phyloP scores from a whole-genome alignment of 2,888 invertebrate genomes.

The Dimorphilus gyrociliatus region DNA sequence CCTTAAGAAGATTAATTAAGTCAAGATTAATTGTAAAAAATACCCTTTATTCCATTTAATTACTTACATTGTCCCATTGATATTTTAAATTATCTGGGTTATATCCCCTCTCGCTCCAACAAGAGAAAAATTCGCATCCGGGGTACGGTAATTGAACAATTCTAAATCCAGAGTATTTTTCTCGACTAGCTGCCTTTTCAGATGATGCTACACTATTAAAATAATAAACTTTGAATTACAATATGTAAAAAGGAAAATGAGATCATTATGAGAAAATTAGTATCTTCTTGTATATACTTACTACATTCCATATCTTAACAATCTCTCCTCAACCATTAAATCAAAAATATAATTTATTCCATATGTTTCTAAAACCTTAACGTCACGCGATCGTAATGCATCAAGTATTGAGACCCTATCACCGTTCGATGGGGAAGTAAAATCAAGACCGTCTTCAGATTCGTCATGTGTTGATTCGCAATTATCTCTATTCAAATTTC shows the following conservation, averaged over 20 bases:
- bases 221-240: slow-evolving; percentile 3
- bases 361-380: slow-evolving; percentile 51
- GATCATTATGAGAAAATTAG: too few species aligned
- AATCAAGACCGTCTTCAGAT: too few species aligned
- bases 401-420: too few species aligned
- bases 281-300: too few species aligned
- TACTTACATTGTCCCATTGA: slow-evolving; percentile 61
- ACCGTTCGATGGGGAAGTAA: too few species aligned
- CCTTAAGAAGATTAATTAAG: too few species aligned
- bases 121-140: slow-evolving; percentile 63
- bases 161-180: slow-evolving; percentile 54
- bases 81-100: slow-evolving; percentile 50
- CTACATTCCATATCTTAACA: slow-evolving; percentile 63
- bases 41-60: too few species aligned
- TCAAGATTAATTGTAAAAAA: too few species aligned
- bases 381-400: too few species aligned
- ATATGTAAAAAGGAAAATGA: too few species aligned
- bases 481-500: too few species aligned
- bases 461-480: too few species aligned
- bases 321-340: slow-evolving; percentile 68
- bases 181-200: slow-evolving; percentile 63
- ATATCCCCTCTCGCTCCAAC: slow-evolving; percentile 55
- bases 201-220: slow-evolving; percentile 55
- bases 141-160: slow-evolving; percentile 61
- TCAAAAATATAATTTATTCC: slow-evolving; percentile 58